phyloP scores from a whole-genome alignment of 2,888 invertebrate species.

The Ochropacha duplaris region DNA sequence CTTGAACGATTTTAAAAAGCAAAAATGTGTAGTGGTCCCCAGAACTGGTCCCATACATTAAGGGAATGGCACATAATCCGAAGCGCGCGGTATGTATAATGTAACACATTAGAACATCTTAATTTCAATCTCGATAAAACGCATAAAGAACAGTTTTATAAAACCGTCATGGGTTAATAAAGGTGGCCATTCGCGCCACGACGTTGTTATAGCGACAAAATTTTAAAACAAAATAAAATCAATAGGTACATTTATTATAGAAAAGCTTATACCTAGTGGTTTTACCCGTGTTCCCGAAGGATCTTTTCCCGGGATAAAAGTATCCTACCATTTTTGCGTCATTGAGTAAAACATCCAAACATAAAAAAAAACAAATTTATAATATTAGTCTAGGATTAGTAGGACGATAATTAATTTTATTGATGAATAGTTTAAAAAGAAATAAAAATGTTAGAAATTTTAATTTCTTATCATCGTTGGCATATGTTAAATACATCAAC shows the following conservation, averaged over 20 bases:
- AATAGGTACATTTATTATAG: no score
- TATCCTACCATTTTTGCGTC: no score
- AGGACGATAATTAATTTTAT: no score
- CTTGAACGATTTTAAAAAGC: neutral
- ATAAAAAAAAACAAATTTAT: no score
- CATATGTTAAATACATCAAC: neutral
- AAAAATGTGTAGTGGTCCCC: neutral
- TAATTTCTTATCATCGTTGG: neutral
- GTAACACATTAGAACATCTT: slow-evolving; percentile 71
- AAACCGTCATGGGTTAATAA: slow-evolving; percentile 47
- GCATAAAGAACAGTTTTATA: slow-evolving; percentile 71
- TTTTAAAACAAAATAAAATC: no score
- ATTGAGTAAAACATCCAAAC: no score
- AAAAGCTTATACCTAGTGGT: no score
- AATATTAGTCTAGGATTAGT: no score
- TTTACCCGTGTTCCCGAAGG: no score
- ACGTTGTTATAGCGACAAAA: neutral
- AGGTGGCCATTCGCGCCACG: slow-evolving; percentile 34
- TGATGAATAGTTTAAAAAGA: no score
- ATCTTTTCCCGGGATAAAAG: no score
- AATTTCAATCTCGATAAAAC: slow-evolving; percentile 74
- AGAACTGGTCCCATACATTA: slow-evolving; percentile 10
- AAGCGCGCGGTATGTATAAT: slow-evolving; percentile 29
- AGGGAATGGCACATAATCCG: slow-evolving; percentile 9
- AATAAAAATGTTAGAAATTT: no score